These are phyloP conservation scores for Pollenia labialis DNA, from an alignment of 2,888 invertebrate species.

Conservation along the genomic window DNA sequence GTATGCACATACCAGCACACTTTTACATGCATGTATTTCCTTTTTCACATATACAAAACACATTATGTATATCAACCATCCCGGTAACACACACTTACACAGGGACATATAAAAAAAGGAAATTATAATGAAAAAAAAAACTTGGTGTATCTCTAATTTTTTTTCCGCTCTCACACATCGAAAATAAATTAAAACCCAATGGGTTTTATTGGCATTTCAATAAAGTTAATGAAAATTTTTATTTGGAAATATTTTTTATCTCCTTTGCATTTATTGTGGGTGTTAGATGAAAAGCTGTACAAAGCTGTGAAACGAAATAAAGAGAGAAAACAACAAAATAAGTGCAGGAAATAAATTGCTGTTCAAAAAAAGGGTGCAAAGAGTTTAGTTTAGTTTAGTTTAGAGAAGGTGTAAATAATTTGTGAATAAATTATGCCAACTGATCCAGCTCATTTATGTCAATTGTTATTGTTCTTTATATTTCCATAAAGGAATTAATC, in stretches of 20 bases:
- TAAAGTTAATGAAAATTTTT: conserved; percentile 66
- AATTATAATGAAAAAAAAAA: not conserved
- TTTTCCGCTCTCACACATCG: conserved; percentile 22
- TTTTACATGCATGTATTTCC: not conserved
- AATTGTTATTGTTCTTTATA: not conserved
- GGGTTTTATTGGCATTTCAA: conserved; percentile 65
- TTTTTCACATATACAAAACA: not conserved
- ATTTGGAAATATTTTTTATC: conserved; percentile 20
- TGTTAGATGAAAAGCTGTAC: not conserved
- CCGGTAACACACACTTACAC: not conserved
- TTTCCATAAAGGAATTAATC: too few species aligned
- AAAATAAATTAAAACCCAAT: conserved; percentile 60
- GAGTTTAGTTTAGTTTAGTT: conserved; percentile 29
- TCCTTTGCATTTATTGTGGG: not conserved
- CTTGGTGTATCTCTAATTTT: not conserved
- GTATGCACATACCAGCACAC: not conserved
- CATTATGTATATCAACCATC: conserved; percentile 23
- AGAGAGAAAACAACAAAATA: not conserved
- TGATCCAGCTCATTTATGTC: conserved; percentile 37
- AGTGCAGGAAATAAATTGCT: not conserved
- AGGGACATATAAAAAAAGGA: not conserved
- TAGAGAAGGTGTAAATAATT: conserved; percentile 64
- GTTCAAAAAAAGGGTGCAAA: not conserved
- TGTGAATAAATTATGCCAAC: conserved; percentile 56
- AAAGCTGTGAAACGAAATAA: too few species aligned